Evolutionary conservation across 2,888 invertebrate genomes (phyloP), one percentile per base, ranked within the genome.

Genomic region (Opisthograptis luteolata): DNA sequence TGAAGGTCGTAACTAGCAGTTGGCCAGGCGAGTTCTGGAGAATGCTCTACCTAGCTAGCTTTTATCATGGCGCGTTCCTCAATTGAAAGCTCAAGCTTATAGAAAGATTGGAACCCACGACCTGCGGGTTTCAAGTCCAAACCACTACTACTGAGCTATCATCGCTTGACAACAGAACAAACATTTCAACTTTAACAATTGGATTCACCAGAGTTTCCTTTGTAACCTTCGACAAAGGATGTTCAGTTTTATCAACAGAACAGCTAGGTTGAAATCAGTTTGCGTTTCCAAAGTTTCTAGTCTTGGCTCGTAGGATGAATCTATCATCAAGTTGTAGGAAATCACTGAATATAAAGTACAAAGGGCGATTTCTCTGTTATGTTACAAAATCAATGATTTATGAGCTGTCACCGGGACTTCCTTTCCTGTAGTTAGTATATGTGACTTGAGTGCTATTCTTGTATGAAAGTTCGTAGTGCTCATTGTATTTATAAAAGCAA

Each of bases 301-400:
- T 49, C 36, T 60, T 61, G 60, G 60, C 60, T 56, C 36, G 44
- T 47, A 54, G 58, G 58, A 54, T 47, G 49, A 51, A 55, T 40
- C 46, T 28, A 43, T 20, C 27, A 24, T 22, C 25, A 34, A 20
- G 37, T 40, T 42, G 48, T 30, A 47, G 50, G 10, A 54, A 54
- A 56, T 40, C 46, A 27, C 22, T 61, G 50, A 53, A 51, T 55
- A 51, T 58, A 57, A 50, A 54, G 44, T 44, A 56, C 45, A 10
- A 41, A 34, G 42, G 42, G 53, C 31, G 52, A 43, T 62, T 62
- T 62, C 62, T 42, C 62, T 59, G 32, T 62, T 62, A 62, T 57
- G 59, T 55, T 55, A 54, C 34, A 19, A 48, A 48, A 47, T 57
- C 19, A 57, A 59, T 62, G 55, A 62, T 58, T 50, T 46, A 56